Evolutionary conservation across 2,888 invertebrate genomes (phyloP), one percentile per base, ranked within the genome.

Genomic region (Acronicta alni): DNA sequence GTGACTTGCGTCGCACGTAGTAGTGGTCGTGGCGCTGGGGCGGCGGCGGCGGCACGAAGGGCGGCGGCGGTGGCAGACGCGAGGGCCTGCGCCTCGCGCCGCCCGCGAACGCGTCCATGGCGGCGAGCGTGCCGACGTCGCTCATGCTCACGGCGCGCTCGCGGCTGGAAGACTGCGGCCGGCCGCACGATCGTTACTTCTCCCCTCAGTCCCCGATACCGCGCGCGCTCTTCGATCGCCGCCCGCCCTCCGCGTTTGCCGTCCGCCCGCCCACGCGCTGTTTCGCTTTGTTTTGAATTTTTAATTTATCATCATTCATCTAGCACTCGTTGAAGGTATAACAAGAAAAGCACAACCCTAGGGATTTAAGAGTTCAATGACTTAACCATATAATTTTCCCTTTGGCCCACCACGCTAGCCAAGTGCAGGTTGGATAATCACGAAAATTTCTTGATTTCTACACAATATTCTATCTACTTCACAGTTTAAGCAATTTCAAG

Each of bases 111-210:
- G 91, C 93, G 90, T 92, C 93, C 93, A 92, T 94, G 78, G 92
- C 93, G 87, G 92, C 93, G 89, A 93, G 93, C 91, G 93, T 93
- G 88, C 92, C 94, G 84, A 93, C 94, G 91, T 93, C 93, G 91
- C 93, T 89, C 94, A 94, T 94, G 90, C 89, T 93, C 89, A 86
- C 92, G 85, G 84, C 89, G 86, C 90, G 90, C 95, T 95, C 85
- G 89, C 90, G 86, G 90, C 89, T 91, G 91, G 91, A 91, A 91
- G 89, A 93, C 92, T 92, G 92, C 90, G 91, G 86, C 89, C 89
- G 85, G 82, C 79, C 81, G 80, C 75, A 77, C 87, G 86, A 87
- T 87, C 88, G 85, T 89, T 89, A 88, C 87, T 83, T 79, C 87
- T 83, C 84, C 86, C 85, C 85, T 81, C 86, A 78, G 79, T 81